Evolutionary conservation across 2,113 vertebrate genomes (phyloP), one percentile per base, ranked within the genome.

Genomic region (Protomyctophum bolini): DNA sequence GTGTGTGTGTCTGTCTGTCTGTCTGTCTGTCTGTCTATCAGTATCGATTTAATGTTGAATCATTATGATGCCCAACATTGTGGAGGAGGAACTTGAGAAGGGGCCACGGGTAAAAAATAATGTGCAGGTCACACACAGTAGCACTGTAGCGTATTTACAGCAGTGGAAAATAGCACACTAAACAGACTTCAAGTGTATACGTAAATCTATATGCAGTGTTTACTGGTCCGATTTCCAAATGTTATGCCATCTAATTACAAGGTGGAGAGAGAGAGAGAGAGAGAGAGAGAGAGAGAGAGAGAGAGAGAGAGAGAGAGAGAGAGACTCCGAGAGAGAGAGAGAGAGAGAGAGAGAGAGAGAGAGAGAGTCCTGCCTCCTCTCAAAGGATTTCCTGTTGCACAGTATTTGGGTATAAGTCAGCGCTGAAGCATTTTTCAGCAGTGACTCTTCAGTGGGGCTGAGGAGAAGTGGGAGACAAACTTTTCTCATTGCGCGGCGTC

Each of bases 361-460:
- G 66, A 66, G 58, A 14, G 62, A 63, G 46, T 28, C 21, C 63
- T 70, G 45, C 66, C 73, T 80, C 58, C 57, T 57, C 75, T 80
- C 68, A 61, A 70, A 67, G 54, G 41, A 78, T 85, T 89, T 87
- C 87, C 84, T 86, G 83, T 80, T 74, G 70, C 65, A 68, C 41
- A 48, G 10, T 2, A 46, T 63, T 41, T 67, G 66, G 61, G 52
- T 56, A n/a, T 12, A 11, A 12, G 11, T 12, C 8, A 71, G 54
- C 28, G 33, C 47, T 56, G 12, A 57, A 64, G 46, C 21, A 76
- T 75, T 65, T 66, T 73, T 82, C 21, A 49, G 72, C 83, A 81
- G 75, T 84, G 73, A 84, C 49, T 82, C 79, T 86, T 74, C 81
- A 83, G 86, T 72, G 71, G 81, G 81, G 73, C 21, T 73, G 75